Base-by-base conservation (phyloP, 2,797 vertebrate genomes). In the Staurois parvus region DNA sequence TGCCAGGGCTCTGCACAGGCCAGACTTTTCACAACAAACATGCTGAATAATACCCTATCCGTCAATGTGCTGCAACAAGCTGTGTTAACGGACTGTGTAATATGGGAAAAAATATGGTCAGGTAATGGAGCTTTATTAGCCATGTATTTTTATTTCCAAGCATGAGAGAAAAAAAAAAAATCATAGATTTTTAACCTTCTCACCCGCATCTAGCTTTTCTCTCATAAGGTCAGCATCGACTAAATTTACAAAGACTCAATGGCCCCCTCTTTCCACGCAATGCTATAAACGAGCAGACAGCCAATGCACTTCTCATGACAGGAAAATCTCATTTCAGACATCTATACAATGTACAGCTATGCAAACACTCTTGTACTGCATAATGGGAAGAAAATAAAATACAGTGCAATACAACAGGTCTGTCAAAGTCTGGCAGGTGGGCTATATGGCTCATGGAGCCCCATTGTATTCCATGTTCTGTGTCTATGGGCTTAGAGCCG, bases 401-500 rank as follows among this genome's bases (percentile, higher is more conserved):
- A 72, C 28, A 29, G 12, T 29, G 30, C n/a, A 79, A 48, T 45
- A 86, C 59, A 83, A 66, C 80, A 79, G 80, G 81, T 73, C 29
- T 78, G 85, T 88, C 88, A 86, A 85, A 90, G 89, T 90, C 32
- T 45, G 84, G 76, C 80, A 66, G 83, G 85, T 89, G 83, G 79
- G 85, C 90, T 88, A 88, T 84, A 83, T 85, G 79, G 79, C 85
- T 73, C 40, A 72, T 7, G 72, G 86, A 42, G 84, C 67, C 87
- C 74, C 0, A 84, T 90, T 87, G 85, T 83, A 84, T 76, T 84
- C 89, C 90, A 91, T 90, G 88, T 75, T 90, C 88, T 30, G 85
- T 87, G 89, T 83, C 91, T 85, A 77, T 88, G 89, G 91, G 89
- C 88, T 86, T 90, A 70, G 90, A 90, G 84, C 88, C 88, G 28